Evolutionary conservation across 2,113 vertebrate genomes (phyloP), one percentile per base, ranked within the genome.

Genomic region (Origma solitaria): DNA sequence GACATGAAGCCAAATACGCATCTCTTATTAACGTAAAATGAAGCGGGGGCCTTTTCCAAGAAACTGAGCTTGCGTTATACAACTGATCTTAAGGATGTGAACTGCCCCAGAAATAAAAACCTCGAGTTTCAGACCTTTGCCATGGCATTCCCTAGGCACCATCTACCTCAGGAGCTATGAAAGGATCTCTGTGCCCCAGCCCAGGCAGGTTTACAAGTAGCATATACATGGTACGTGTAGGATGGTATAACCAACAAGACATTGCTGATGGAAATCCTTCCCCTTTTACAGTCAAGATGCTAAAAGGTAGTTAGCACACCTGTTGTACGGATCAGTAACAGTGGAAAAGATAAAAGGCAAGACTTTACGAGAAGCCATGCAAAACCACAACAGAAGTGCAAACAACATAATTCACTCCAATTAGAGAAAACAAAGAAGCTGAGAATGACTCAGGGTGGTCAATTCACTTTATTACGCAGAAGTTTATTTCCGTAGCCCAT

Each of bases 1-100:
- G 92, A 96, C 82, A 85, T 19, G 17, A 91, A 95, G 82, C 85
- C 90, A 95, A 95, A 92, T 35, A 73, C 50, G 61, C 50, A 65
- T 69, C 71, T 92, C 92, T 90, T 82, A 77, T 70, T 88, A 90
- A 90, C 37, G 0, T 77, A 88, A 96, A 83, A 84, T 40, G 65
- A 68, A 78, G 70, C 11, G 23, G 27, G 27, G 18, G 57, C 37
- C 77, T 78, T 84, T 89, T 82, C 81, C 81, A 89, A 90, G 86
- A 45, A 92, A 61, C 51, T 42, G 54, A 88, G 33, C 12, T 86
- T 66, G 60, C 2, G 1, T 42, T 66, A 68, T 37, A 54, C 68
- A 95, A 80, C 53, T 30, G 47, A 86, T 57, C 44, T 76, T 38
- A 58, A 77, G 66, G 57, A 76, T 25, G 53, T 57, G 50, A 91